These are phyloP conservation scores for Arion vulgaris DNA, from an alignment of 1,140 invertebrate species.

Conservation along the genomic window DNA sequence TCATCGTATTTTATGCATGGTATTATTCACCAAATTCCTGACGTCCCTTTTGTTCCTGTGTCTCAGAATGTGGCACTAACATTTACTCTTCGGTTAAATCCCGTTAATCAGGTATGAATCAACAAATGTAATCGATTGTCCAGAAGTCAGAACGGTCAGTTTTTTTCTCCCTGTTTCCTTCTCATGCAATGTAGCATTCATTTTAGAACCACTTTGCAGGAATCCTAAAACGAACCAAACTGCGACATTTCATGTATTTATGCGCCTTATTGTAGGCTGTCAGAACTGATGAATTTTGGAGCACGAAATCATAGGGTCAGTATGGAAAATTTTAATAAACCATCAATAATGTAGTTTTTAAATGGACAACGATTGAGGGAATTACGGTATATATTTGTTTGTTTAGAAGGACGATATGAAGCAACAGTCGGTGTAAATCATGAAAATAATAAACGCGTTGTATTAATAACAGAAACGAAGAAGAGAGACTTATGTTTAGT, in stretches of 20 bases:
- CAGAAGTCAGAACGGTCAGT: not conserved
- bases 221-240: not conserved
- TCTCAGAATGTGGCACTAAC: no score
- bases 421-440: no score
- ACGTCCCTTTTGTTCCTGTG: no score
- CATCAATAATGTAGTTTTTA: not conserved
- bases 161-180: not conserved
- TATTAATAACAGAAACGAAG: no score
- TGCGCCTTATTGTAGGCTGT: not conserved
- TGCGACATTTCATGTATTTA: not conserved
- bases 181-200: not conserved
- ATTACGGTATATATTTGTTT: not conserved
- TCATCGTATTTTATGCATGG: no score
- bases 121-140: not conserved
- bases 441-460: no score
- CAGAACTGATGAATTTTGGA: not conserved
- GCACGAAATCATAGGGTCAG: not conserved
- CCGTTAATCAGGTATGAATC: not conserved
- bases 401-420: no score
- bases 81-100: not conserved
- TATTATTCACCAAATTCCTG: no score
- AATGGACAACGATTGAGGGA: not conserved
- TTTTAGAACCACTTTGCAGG: not conserved
- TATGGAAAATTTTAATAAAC: not conserved
- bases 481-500: no score